Conservation (phyloP, 2,113 vertebrate genomes). For the Isurus oxyrinchus region DNA sequence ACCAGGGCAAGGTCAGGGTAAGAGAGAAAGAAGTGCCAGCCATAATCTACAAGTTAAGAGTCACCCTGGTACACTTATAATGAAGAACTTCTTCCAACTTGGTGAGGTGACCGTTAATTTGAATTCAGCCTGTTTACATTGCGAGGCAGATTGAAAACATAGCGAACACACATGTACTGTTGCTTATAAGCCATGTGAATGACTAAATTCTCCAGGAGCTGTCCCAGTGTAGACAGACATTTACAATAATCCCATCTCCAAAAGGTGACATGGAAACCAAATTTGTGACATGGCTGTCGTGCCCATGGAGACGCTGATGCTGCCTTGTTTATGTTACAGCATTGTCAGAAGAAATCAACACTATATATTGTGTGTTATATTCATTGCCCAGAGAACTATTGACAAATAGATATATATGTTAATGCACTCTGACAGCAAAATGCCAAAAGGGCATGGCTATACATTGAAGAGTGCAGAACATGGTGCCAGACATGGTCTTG, state of each 20-base stretch:
- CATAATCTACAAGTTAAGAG: neutral
- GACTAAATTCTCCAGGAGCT: neutral
- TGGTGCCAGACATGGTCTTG: neutral
- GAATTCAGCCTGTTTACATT: neutral
- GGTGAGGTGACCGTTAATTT: neutral
- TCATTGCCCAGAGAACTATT: neutral
- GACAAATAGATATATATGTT: neutral
- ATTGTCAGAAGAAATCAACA: neutral
- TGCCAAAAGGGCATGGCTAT: neutral
- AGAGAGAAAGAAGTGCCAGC: slow-evolving; percentile 16
- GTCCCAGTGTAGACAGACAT: neutral
- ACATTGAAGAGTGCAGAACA: neutral
- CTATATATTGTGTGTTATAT: neutral
- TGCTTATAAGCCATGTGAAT: too few species aligned
- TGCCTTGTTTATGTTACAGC: neutral
- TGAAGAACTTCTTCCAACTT: neutral
- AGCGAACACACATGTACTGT: neutral
- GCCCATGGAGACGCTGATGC: neutral
- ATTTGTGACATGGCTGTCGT: neutral
- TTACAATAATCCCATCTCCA: neutral
- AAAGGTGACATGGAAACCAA: neutral
- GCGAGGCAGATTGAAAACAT: neutral
- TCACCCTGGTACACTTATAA: neutral
- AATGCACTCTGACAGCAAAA: neutral
- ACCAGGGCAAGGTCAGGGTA: slow-evolving; percentile 44